Conservation (phyloP, 2,113 vertebrate genomes). For the Progne subis region DNA sequence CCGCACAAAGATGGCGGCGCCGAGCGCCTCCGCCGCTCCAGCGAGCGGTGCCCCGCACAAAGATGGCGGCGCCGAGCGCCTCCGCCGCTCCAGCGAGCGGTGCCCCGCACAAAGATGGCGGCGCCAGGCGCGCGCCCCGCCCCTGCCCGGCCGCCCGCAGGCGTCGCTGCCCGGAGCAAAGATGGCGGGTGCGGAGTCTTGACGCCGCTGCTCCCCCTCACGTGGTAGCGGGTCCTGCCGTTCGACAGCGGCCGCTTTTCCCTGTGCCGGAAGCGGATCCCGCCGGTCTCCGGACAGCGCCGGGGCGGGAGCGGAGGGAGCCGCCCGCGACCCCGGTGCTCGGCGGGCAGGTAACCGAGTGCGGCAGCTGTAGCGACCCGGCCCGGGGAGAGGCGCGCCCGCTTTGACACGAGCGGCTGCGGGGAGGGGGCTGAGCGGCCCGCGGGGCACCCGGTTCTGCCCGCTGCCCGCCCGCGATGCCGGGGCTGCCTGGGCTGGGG, state of each 20-base stretch:
- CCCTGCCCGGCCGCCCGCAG: fast-evolving
- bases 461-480: neutral
- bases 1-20: too few relatives aligned
- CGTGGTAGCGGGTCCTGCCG: neutral
- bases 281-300: neutral
- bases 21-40: too few relatives aligned
- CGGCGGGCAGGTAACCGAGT: neutral
- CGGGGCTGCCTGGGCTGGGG: neutral
- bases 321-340: neutral
- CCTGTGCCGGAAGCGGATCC: neutral
- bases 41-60: too few relatives aligned
- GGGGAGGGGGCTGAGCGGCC: neutral
- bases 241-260: neutral
- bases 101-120: neutral
- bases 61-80: too few relatives aligned
- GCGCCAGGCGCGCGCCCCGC: fast-evolving
- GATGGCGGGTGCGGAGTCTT: neutral
- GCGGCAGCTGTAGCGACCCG: neutral
- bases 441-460: neutral
- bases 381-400: too few relatives aligned
- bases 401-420: neutral
- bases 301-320: neutral
- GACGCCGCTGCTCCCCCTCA: neutral
- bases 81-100: too few relatives aligned
- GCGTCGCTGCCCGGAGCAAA: neutral